Conservation (phyloP, 2,888 invertebrate species). For the Heliconius aoede region DNA sequence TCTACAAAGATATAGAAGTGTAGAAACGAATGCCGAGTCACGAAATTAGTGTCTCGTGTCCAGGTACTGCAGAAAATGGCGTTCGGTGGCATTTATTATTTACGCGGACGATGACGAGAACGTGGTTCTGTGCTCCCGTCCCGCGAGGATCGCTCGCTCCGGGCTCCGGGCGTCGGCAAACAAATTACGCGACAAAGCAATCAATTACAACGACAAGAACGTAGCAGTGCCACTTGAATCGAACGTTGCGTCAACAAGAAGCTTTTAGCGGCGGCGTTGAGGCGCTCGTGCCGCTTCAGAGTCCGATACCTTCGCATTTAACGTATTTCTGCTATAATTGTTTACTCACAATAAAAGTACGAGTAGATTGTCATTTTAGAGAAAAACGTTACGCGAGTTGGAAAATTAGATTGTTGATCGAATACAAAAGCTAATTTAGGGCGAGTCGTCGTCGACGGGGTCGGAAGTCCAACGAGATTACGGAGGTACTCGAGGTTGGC, state of each 20-base stretch:
- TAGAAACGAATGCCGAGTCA: slow-evolving; percentile 60
- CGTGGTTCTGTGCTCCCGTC: slow-evolving; percentile 72
- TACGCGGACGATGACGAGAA: slow-evolving; percentile 74
- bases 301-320: slow-evolving; percentile 63
- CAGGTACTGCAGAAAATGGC: slow-evolving; percentile 31
- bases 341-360: slow-evolving; percentile 54
- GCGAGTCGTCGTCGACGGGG: slow-evolving; percentile 74
- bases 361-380: slow-evolving; percentile 49
- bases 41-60: slow-evolving; percentile 45
- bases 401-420: slow-evolving; percentile 77
- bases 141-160: slow-evolving; percentile 70
- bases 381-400: slow-evolving; percentile 68
- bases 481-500: slow-evolving; percentile 69
- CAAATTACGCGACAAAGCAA: slow-evolving; percentile 84
- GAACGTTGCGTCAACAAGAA: slow-evolving; percentile 82
- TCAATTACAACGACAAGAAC: slow-evolving; percentile 81
- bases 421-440: slow-evolving; percentile 77
- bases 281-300: slow-evolving; percentile 65
- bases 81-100: slow-evolving; percentile 74
- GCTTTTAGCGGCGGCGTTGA: slow-evolving; percentile 76
- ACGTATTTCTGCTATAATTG: slow-evolving; percentile 61
- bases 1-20: neutral
- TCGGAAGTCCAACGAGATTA: slow-evolving; percentile 79
- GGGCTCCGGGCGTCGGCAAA: slow-evolving; percentile 70
- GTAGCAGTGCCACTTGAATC: slow-evolving; percentile 75